phyloP scores from a whole-genome alignment of 2,113 vertebrate genomes.

The Dicaeum eximium region DNA sequence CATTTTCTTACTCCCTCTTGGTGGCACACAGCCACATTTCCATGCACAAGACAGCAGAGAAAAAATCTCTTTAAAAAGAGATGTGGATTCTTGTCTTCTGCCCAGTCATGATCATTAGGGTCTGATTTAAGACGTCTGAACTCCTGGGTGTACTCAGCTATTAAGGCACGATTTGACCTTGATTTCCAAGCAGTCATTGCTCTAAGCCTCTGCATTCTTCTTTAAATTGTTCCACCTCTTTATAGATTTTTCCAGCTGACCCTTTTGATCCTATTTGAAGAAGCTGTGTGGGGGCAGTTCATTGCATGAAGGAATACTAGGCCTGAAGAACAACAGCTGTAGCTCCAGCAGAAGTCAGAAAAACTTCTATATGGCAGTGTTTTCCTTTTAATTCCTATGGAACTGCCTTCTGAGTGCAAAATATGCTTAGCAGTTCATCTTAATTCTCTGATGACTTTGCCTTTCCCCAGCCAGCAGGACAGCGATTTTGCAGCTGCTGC shows the following conservation, averaged over 20 bases:
- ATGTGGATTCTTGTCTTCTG: not conserved
- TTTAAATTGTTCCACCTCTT: not conserved
- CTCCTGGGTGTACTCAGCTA: not conserved
- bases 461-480: not conserved
- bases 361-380: not conserved
- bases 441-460: conserved; percentile 13
- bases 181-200: not conserved
- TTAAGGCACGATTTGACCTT: not conserved
- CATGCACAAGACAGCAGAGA: not conserved
- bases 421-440: not conserved
- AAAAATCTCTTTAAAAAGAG: not conserved
- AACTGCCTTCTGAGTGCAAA: not conserved
- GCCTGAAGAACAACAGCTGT: conserved; percentile 16
- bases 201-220: not conserved
- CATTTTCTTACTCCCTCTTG: not conserved
- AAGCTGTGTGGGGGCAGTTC: not conserved
- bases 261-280: conserved; percentile 24
- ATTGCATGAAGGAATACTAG: not conserved
- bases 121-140: not conserved
- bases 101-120: not conserved
- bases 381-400: not conserved
- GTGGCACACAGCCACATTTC: not conserved
- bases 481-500: conserved; percentile 43
- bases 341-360: not conserved
- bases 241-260: conserved; percentile 29